phyloP scores from a whole-genome alignment of 2,113 vertebrate genomes.

The Hyperopisus bebe region DNA sequence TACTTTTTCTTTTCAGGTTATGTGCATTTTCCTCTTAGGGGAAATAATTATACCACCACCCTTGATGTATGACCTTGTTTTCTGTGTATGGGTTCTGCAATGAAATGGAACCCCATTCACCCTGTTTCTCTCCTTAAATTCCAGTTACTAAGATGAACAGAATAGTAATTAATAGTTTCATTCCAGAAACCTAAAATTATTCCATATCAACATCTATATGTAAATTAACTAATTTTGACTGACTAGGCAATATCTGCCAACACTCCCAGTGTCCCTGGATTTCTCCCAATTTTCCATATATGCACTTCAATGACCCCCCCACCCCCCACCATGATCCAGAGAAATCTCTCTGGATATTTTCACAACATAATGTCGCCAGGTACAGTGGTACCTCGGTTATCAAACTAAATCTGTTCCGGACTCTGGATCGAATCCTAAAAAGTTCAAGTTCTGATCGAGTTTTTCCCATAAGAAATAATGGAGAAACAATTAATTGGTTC shows the following conservation, averaged over 20 bases:
- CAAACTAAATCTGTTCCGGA: no score
- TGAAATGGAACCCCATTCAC: not conserved
- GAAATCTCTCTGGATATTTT: not conserved
- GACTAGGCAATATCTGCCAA: not conserved
- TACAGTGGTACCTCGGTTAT: no score
- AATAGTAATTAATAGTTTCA: not conserved
- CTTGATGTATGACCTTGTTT: not conserved
- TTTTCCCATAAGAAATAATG: no score
- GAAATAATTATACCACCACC: not conserved
- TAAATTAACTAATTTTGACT: not conserved
- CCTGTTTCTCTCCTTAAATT: not conserved
- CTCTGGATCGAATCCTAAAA: no score
- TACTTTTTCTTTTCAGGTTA: not conserved
- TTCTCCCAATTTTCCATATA: not conserved
- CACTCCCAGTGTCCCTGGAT: not conserved
- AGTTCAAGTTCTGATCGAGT: no score
- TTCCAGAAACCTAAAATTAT: not conserved
- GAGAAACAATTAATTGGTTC: no score
- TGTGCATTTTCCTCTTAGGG: not conserved
- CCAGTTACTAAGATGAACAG: not conserved
- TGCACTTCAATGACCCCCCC: not conserved
- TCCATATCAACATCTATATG: not conserved
- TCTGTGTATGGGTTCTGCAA: not conserved
- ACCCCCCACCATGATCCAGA: not conserved
- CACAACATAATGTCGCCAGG: not conserved